Evolutionary conservation across 2,113 vertebrate genomes (phyloP).

Genomic region (Tychaedon coryphoeus): DNA sequence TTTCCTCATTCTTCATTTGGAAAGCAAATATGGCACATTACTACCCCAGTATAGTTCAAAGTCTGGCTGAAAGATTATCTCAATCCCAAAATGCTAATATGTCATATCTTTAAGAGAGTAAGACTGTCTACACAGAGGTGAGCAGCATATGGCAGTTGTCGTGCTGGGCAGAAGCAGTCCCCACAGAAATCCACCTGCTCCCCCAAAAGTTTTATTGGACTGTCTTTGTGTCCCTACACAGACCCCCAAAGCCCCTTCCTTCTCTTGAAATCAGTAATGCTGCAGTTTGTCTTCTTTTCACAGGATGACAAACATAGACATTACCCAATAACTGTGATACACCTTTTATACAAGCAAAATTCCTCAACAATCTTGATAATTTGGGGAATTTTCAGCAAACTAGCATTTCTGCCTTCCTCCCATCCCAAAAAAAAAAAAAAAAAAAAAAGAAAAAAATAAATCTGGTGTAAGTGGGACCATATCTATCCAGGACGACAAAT

Average conservation of each 20-base stretch:
- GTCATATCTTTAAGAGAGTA: background rate
- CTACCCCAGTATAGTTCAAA: background rate
- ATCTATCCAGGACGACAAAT: background rate
- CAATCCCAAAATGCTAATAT: background rate
- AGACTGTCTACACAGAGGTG: background rate
- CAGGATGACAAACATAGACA: background rate
- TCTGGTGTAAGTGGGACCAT: background rate
- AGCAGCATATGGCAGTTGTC: background rate
- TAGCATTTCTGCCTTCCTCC: rapidly evolving
- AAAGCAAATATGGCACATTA: background rate
- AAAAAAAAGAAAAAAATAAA: background rate
- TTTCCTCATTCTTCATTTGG: background rate
- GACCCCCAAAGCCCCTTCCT: rapidly evolving
- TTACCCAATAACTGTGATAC: background rate
- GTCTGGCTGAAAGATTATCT: background rate
- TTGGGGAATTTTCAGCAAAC: background rate
- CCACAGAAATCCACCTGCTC: background rate
- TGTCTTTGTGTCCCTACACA: background rate
- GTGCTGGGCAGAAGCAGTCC: background rate
- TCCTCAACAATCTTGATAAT: background rate
- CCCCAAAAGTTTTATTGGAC: background rate
- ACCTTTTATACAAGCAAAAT: background rate
- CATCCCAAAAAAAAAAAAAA: too few species aligned
- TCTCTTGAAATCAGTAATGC: background rate
- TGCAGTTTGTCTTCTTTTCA: background rate